A percentile compares a stretch with the other conserved stretches of the same genome.
These are phyloP conservation scores for Platycheirus albimanus DNA, from an alignment of 2,888 invertebrate genomes.

Conservation along the genomic window DNA sequence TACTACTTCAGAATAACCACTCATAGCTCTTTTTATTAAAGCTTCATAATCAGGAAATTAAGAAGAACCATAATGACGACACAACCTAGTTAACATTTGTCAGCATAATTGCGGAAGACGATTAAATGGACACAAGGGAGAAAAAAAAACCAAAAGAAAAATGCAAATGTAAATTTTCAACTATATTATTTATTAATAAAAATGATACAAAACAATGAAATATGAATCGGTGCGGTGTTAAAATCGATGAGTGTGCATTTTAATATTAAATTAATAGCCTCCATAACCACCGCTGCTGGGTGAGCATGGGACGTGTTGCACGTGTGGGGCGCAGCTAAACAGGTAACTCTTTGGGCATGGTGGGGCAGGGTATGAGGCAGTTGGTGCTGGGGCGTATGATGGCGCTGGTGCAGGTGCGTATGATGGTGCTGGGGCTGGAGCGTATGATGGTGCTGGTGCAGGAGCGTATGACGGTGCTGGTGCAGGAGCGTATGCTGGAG, in stretches of 20 bases:
- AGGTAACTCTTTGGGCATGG: conserved; percentile 77
- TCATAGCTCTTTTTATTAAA: conserved; percentile 51
- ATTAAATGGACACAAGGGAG: neutral
- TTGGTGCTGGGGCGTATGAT: conserved; percentile 28
- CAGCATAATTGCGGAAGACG: conserved; percentile 36
- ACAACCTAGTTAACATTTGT: neutral
- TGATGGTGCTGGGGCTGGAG: conserved; percentile 32
- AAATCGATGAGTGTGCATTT: conserved; percentile 62
- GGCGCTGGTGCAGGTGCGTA: conserved; percentile 47
- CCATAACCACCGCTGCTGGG: conserved; percentile 64
- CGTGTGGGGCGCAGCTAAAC: conserved; percentile 77
- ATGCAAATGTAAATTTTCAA: conserved; percentile 47
- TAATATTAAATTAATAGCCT: conserved; percentile 51
- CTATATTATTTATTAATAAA: conserved; percentile 57
- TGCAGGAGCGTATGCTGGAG: conserved; percentile 30
- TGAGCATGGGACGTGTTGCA: conserved; percentile 76
- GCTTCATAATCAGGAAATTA: conserved; percentile 29
- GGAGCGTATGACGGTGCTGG: conserved; percentile 31
- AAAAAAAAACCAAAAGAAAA: conserved; percentile 12
- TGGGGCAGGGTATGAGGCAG: conserved; percentile 61
- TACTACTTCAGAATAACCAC: neutral
- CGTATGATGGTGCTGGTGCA: conserved; percentile 42
- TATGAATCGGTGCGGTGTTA: conserved; percentile 53
- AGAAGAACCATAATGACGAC: conserved; percentile 1
- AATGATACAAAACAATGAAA: conserved; percentile 55